Conservation (phyloP, 2,888 invertebrate species). For the Eupithecia abbreviata region DNA sequence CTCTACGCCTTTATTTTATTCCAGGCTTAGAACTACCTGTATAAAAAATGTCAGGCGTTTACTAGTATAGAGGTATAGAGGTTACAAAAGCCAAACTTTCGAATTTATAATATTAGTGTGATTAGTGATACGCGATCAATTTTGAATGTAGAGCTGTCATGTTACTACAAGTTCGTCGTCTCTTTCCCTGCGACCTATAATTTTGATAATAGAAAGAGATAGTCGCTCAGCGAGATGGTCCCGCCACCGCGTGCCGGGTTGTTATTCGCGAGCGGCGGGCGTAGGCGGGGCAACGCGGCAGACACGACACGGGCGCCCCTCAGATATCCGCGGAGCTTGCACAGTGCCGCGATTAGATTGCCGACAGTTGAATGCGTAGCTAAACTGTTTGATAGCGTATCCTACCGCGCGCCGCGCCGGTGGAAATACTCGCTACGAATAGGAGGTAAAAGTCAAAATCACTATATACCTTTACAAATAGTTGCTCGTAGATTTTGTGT, state of each 20-base stretch:
- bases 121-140: constrained; percentile 30
- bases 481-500: constrained; percentile 3
- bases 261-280: constrained; percentile 62
- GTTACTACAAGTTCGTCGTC: constrained; percentile 42
- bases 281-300: constrained; percentile 71
- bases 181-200: constrained; percentile 38
- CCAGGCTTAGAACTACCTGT: too few species aligned
- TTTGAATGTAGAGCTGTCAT: constrained; percentile 39
- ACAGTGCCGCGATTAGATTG: constrained; percentile 74
- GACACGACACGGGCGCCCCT: constrained; percentile 57
- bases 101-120: background rate
- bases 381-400: constrained; percentile 71
- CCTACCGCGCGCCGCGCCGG: constrained; percentile 73
- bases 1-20: too few species aligned
- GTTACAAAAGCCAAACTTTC: background rate
- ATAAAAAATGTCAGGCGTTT: too few species aligned
- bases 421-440: constrained; percentile 69
- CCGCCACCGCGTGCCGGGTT: constrained; percentile 52
- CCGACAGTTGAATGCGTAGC: constrained; percentile 80
- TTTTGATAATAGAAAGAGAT: constrained; percentile 49
- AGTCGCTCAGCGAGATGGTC: constrained; percentile 45
- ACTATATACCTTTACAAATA: constrained; percentile 36
- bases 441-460: constrained; percentile 72
- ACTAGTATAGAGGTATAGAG: too few species aligned
- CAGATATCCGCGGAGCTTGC: constrained; percentile 67